Base-by-base conservation (phyloP, 2,113 vertebrate genomes). In the Cryptotis parvus region DNA sequence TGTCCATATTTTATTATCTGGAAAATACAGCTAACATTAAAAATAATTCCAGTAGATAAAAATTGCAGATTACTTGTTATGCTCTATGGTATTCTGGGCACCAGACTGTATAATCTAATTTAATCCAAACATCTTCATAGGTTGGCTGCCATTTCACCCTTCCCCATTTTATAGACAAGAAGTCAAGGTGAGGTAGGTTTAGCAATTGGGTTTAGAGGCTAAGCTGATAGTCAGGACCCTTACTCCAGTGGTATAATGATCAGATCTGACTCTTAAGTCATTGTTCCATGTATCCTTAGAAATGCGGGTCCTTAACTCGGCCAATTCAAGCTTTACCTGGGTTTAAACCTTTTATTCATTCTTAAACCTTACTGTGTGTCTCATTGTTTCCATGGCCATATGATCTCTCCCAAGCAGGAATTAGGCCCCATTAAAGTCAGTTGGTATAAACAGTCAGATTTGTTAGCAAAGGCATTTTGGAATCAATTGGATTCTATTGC, bases 401-500 rank as follows among this genome's bases (percentile, higher is more conserved):
- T 29, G 31, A 11, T 78, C 76, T 88, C 75, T 88, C 68, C 75
- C 49, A 61, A 52, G 37, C 55, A 76, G 90, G 73, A 72, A 93
- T 58, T 83, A 58, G 49, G 49, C 11, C 31, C 90, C 69, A 10
- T 63, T 91, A 83, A 92, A 92, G 69, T 84, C 75, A 80, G 77
- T 68, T 69, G 49, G 43, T 66, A 10, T 70, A 58, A 92, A 66
- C 12, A 76, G 68, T 76, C 68, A 41, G 77, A 45, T 89, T 91
- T 91, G 58, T 65, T 76, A 65, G 74, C 79, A 85, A 84, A 69
- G 70, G 33, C 74, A 73, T 61, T 80, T 89, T 87, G 61, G 79
- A 93, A 73, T 72, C 70, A 43, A 61, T 55, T 90, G 49, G 63
- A 87, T n/a, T 86, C 26, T 63, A 93, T 95, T 92, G 82, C 91